Conservation (phyloP, 2,797 vertebrate genomes). For the Cyprinella venusta region DNA sequence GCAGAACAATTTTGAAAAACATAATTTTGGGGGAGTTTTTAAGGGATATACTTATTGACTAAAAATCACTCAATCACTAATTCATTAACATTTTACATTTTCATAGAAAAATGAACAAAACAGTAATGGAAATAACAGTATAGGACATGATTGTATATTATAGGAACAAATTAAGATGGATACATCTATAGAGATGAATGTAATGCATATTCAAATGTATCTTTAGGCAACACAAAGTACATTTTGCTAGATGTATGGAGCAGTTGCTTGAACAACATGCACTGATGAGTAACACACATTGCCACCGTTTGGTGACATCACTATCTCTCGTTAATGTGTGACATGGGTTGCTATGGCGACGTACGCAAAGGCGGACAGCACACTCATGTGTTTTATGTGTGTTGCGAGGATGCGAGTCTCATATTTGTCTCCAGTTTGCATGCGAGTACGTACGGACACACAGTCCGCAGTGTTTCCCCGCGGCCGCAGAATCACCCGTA, state of each 20-base stretch:
- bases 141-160: neutral
- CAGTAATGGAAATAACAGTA: neutral
- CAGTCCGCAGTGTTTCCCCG: neutral
- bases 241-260: neutral
- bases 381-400: conserved; percentile 27
- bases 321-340: conserved; percentile 41
- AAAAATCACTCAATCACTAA: neutral
- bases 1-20: too few species aligned
- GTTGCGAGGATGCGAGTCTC: neutral
- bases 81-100: neutral
- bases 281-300: conserved; percentile 16
- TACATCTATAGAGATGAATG: neutral
- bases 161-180: neutral
- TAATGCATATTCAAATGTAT: neutral
- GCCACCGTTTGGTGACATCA: conserved; percentile 38
- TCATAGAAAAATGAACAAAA: neutral
- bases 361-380: conserved; percentile 3
- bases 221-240: neutral
- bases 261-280: conserved; percentile 25
- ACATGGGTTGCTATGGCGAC: conserved; percentile 59
- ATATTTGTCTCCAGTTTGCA: neutral
- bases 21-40: too few species aligned
- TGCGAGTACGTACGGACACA: neutral
- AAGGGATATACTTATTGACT: too few species aligned
- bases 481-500: conserved; percentile 43